These are phyloP conservation scores for Graphium colonna DNA, from an alignment of 2,888 invertebrate species.

Conservation along the genomic window DNA sequence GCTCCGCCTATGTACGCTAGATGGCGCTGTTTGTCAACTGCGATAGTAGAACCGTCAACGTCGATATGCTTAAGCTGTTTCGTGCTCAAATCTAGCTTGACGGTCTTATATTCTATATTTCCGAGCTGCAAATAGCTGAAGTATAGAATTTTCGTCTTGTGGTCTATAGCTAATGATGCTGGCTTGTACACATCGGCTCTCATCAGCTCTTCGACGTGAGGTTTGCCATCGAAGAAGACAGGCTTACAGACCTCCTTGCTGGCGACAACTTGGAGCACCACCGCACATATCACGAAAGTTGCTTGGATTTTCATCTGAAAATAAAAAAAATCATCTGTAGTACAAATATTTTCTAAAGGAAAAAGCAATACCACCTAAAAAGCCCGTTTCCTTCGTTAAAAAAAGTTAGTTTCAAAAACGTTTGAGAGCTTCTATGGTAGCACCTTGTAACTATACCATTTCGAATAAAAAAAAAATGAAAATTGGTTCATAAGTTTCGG, in stretches of 20 bases:
- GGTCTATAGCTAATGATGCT: slow-evolving; percentile 50
- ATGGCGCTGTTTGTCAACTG: slow-evolving; percentile 50
- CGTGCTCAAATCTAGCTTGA: slow-evolving; percentile 50
- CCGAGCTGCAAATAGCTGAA: slow-evolving; percentile 51
- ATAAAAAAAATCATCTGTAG: no score
- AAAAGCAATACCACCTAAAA: no score
- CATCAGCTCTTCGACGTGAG: slow-evolving; percentile 46
- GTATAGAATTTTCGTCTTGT: slow-evolving; percentile 51
- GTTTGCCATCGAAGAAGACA: slow-evolving; percentile 34
- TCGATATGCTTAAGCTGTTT: slow-evolving; percentile 48
- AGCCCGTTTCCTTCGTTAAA: no score
- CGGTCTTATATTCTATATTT: slow-evolving; percentile 44
- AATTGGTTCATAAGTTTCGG: no score
- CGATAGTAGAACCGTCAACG: slow-evolving; percentile 53
- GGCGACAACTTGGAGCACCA: slow-evolving; percentile 3
- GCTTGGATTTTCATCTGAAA: slow-evolving; percentile 7
- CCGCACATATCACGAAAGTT: not conserved
- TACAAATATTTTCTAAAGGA: no score
- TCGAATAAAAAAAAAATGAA: no score
- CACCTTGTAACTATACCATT: no score
- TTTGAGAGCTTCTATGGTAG: no score
- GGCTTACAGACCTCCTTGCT: not conserved
- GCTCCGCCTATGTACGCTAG: slow-evolving; percentile 57
- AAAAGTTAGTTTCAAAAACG: no score
- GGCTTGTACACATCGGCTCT: slow-evolving; percentile 51